Conservation (phyloP, 2,797 vertebrate species). For the Bovichtus variegatus region DNA sequence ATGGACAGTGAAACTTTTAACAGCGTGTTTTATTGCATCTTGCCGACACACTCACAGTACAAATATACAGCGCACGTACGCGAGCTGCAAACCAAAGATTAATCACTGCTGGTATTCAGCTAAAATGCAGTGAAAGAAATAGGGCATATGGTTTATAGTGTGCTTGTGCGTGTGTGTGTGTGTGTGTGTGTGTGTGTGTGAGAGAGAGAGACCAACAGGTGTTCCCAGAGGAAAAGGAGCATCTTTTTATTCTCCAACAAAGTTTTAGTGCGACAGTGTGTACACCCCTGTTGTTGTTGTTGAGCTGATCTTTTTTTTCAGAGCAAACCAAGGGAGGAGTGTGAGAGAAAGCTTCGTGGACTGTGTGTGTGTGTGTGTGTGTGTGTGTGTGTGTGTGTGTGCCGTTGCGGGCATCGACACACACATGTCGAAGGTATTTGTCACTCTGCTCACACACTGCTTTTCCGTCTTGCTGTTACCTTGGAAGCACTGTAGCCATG, state of each 20-base stretch:
- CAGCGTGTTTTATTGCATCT: background rate
- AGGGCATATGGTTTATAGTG: background rate
- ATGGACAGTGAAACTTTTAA: constrained; percentile 36
- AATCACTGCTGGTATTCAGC: constrained; percentile 40
- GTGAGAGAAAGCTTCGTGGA: constrained; percentile 7
- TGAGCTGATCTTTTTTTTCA: constrained; percentile 23
- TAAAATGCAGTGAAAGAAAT: constrained; percentile 32
- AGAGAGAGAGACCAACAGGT: constrained; percentile 74
- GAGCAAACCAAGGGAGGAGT: constrained; percentile 10
- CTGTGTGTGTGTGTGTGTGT: constrained; percentile 8
- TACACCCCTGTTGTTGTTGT: background rate
- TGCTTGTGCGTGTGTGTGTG: constrained; percentile 1
- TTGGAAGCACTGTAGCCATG: constrained; percentile 86
- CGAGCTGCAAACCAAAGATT: constrained; percentile 31
- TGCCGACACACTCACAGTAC: constrained; percentile 5
- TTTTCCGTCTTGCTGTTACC: constrained; percentile 85
- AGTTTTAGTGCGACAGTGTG: constrained; percentile 32
- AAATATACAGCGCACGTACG: constrained; percentile 9
- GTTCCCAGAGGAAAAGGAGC: constrained; percentile 24
- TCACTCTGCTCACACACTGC: constrained; percentile 84
- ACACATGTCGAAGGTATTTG: constrained; percentile 81
- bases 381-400: constrained; percentile 4
- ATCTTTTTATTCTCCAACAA: constrained; percentile 47
- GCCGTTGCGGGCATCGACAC: constrained; percentile 25
- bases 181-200: background rate